Evolutionary conservation across 2,113 vertebrate genomes (phyloP).

Genomic region (Chaetodon auriga): DNA sequence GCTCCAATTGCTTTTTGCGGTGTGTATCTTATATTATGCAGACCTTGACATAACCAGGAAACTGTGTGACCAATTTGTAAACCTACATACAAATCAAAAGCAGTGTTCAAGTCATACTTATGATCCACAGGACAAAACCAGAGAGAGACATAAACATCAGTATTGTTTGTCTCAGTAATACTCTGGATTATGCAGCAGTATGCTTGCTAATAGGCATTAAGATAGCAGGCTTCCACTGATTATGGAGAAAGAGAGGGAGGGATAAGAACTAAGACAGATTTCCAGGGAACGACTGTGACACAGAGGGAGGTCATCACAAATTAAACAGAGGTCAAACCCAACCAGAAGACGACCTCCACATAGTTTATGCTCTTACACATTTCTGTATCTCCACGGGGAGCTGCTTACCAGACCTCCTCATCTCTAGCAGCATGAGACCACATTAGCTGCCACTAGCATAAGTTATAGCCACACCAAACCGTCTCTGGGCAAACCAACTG

Average conservation of each 20-base stretch:
- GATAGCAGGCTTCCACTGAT: conserved; percentile 11
- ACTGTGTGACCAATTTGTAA: not conserved
- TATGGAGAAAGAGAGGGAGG: not conserved
- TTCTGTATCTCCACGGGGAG: not conserved
- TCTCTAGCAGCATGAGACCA: not conserved
- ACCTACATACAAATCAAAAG: not conserved
- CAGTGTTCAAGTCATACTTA: not conserved
- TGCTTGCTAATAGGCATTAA: conserved; percentile 22
- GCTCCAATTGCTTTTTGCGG: not conserved
- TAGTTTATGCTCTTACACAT: not conserved
- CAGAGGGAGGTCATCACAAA: not conserved
- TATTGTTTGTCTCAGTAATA: conserved; percentile 40
- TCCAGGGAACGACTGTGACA: not conserved
- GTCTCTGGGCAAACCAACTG: too few species aligned
- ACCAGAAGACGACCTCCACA: not conserved
- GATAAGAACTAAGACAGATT: not conserved
- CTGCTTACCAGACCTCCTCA: not conserved
- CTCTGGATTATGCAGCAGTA: conserved; percentile 18
- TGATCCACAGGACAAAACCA: not conserved
- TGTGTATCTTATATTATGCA: not conserved
- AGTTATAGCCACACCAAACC: too few species aligned
- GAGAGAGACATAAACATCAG: conserved; percentile 1
- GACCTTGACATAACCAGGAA: not conserved
- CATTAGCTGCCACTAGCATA: not conserved
- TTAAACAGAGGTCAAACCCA: conserved; percentile 20